Evolutionary conservation across 2,797 vertebrate genomes (phyloP).

Genomic region (Fringilla coelebs): DNA sequence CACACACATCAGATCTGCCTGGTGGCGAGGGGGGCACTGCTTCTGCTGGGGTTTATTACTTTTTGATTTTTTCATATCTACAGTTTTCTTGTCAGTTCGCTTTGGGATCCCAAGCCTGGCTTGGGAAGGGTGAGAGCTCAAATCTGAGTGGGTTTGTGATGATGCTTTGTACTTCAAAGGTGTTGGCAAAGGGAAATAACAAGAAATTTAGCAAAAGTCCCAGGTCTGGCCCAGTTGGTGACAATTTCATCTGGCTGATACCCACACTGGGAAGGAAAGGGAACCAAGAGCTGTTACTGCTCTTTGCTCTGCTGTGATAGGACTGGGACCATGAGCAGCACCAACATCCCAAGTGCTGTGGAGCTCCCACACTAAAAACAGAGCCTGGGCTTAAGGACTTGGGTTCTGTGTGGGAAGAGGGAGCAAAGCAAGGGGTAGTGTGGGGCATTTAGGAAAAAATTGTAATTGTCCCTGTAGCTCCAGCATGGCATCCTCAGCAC

Average conservation of each 20-base stretch:
- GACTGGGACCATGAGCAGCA: not conserved
- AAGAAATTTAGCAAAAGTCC: not conserved
- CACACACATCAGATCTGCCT: not conserved
- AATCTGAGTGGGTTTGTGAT: not conserved
- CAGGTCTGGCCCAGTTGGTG: not conserved
- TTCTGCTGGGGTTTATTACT: not conserved
- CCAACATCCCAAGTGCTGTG: rapidly evolving
- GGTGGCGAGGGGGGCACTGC: not conserved
- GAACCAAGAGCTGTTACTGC: not conserved
- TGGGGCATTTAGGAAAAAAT: not conserved
- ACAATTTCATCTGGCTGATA: not conserved
- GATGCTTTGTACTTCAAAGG: not conserved
- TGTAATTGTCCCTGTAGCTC: not conserved
- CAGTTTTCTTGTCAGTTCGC: not conserved
- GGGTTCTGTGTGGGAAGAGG: rapidly evolving
- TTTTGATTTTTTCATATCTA: not conserved
- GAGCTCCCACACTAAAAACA: not conserved
- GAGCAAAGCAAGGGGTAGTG: not conserved
- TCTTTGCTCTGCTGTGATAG: not conserved
- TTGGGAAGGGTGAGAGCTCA: not conserved
- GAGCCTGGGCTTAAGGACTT: not conserved
- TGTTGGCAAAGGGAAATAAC: not conserved
- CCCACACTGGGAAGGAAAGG: not conserved
- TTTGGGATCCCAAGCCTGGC: not conserved
- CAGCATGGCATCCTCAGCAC: not conserved